Conservation (phyloP, 2,888 invertebrate species). For the Ornithoptera alexandrae region DNA sequence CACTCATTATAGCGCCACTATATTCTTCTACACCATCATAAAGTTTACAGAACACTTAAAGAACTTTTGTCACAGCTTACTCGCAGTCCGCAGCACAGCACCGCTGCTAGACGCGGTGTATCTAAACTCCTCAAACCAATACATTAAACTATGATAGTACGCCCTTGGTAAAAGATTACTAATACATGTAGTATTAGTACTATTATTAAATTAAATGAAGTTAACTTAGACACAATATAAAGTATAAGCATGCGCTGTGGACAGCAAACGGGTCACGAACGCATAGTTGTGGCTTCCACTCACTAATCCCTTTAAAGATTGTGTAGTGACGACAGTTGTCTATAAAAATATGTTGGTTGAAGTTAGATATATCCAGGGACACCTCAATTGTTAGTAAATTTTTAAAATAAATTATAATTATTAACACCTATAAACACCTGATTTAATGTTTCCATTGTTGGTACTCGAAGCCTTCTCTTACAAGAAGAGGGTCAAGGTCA, state of each 20-base stretch:
- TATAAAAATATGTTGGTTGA: conserved; percentile 19
- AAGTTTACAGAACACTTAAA: conserved; percentile 65
- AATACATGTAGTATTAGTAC: conserved; percentile 69
- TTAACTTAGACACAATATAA: conserved; percentile 66
- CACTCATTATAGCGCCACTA: conserved; percentile 39
- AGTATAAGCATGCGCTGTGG: conserved; percentile 70
- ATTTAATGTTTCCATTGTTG: no score
- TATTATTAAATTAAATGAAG: conserved; percentile 78
- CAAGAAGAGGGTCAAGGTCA: no score
- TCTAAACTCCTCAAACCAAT: conserved; percentile 55
- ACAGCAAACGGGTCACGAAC: conserved; percentile 75
- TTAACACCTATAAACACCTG: no score
- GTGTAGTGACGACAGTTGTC: conserved; percentile 41
- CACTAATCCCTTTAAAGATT: conserved; percentile 74
- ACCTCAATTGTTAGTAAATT: background rate
- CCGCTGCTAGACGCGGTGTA: conserved; percentile 47
- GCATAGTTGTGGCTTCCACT: conserved; percentile 68
- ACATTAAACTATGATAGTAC: conserved; percentile 64
- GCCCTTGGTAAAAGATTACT: conserved; percentile 77
- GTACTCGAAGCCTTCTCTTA: no score
- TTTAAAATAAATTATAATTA: no score
- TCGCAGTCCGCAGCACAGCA: conserved; percentile 35
- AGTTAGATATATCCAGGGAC: conserved; percentile 2
- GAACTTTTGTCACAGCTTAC: conserved; percentile 58
- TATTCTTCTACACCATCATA: conserved; percentile 64